phyloP scores from a whole-genome alignment of 2,888 invertebrate genomes.

The Drosophila stalkeri region DNA sequence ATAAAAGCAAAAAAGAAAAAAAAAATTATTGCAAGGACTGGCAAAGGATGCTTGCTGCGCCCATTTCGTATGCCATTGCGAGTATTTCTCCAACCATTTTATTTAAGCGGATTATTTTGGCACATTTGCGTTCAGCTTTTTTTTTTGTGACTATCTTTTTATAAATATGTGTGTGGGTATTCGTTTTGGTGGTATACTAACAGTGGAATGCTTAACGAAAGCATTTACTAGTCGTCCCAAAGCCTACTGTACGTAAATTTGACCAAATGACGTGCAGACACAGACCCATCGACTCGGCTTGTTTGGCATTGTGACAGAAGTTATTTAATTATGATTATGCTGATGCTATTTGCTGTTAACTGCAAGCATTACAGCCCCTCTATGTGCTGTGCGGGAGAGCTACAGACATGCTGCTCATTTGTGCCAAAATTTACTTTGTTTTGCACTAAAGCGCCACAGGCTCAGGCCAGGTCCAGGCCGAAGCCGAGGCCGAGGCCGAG shows the following conservation, averaged over 20 bases:
- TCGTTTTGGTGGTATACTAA: constrained; percentile 34
- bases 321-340: constrained; percentile 80
- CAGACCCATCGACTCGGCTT: constrained; percentile 33
- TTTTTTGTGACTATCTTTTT: neutral
- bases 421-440: constrained; percentile 74
- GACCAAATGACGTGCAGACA: constrained; percentile 69
- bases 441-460: constrained; percentile 75
- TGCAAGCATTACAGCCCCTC: constrained; percentile 49
- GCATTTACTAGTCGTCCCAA: constrained; percentile 39
- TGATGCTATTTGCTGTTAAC: constrained; percentile 54
- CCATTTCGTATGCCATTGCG: constrained; percentile 55
- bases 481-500: constrained; percentile 22
- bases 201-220: constrained; percentile 76
- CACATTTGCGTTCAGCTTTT: constrained; percentile 64
- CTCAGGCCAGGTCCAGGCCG: constrained; percentile 48
- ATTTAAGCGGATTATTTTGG: constrained; percentile 80
- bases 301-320: constrained; percentile 75
- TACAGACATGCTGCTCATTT: constrained; percentile 65
- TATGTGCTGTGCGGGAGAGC: constrained; percentile 27
- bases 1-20: neutral
- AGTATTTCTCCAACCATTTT: constrained; percentile 73
- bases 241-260: constrained; percentile 64
- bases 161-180: constrained; percentile 16
- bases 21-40: constrained; percentile 63
- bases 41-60: constrained; percentile 57